Percentiles rank a stretch among this genome's conserved stretches.
phyloP scores from a whole-genome alignment of 2,113 vertebrate genomes.

The Oryzias melastigma region DNA sequence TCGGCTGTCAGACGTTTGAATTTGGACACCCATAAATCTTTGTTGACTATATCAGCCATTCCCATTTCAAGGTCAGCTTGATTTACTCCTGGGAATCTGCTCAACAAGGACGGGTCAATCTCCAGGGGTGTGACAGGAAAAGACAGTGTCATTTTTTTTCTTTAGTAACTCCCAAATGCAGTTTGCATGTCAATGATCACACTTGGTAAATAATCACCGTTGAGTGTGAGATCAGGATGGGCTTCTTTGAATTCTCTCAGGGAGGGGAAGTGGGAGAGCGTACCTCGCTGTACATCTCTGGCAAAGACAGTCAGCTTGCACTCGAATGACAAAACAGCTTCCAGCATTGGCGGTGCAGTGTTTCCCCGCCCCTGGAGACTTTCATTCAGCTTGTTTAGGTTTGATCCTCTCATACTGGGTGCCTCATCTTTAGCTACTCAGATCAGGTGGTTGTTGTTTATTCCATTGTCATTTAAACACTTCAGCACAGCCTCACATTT shows the following conservation, averaged over 20 bases:
- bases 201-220: not conserved
- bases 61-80: not conserved
- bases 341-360: slow-evolving; percentile 1
- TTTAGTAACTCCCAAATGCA: too few species aligned
- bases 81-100: not conserved
- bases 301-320: too few species aligned
- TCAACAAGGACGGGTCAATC: not conserved
- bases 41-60: not conserved
- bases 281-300: not conserved
- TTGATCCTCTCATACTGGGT: too few species aligned
- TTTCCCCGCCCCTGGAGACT: not conserved
- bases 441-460: too few species aligned
- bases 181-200: too few species aligned
- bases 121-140: not conserved
- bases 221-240: too few species aligned
- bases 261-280: slow-evolving; percentile 12
- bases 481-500: not conserved
- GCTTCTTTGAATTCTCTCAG: slow-evolving; percentile 22
- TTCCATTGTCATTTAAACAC: too few species aligned
- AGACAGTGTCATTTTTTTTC: not conserved
- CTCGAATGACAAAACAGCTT: too few species aligned
- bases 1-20: not conserved
- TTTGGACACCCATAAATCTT: not conserved
- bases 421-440: too few species aligned
- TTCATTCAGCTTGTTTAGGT: slow-evolving; percentile 5